Evolutionary conservation across 1,140 invertebrate species (phyloP).

Genomic region (Neocloeon triangulifer): DNA sequence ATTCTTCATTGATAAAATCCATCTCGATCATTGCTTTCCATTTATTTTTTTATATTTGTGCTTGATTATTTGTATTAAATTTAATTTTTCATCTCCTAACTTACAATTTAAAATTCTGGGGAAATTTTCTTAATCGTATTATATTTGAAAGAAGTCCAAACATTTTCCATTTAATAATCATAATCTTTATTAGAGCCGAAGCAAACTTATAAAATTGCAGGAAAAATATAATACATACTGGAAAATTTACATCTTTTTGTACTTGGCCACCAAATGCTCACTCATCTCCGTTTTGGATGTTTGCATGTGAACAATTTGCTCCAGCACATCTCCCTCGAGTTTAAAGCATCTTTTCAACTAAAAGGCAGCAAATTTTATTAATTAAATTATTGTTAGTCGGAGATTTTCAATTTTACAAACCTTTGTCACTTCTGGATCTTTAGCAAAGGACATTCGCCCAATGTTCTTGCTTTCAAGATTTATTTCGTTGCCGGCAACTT

Average conservation of each 20-base stretch:
- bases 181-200: no score
- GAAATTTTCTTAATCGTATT: no score
- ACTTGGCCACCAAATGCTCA: constrained; percentile 30
- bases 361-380: constrained; percentile 4
- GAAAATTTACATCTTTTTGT: constrained; percentile 19
- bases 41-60: no score
- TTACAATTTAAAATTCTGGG: no score
- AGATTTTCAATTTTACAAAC: constrained; percentile 11
- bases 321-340: constrained; percentile 21
- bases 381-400: constrained; percentile 1
- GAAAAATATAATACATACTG: no score
- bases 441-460: constrained; percentile 24
- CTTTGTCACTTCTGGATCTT: constrained; percentile 23
- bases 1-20: no score
- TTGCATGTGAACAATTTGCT: constrained; percentile 29
- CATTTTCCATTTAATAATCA: no score
- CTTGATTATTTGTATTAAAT: no score
- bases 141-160: no score
- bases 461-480: constrained; percentile 22
- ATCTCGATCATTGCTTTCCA: no score
- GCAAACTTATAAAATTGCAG: no score
- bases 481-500: constrained; percentile 15
- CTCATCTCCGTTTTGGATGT: constrained; percentile 27
- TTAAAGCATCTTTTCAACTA: constrained; percentile 20
- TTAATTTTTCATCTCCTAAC: no score